phyloP scores from a whole-genome alignment of 2,113 vertebrate genomes.

The Phylloscopus whistleri region DNA sequence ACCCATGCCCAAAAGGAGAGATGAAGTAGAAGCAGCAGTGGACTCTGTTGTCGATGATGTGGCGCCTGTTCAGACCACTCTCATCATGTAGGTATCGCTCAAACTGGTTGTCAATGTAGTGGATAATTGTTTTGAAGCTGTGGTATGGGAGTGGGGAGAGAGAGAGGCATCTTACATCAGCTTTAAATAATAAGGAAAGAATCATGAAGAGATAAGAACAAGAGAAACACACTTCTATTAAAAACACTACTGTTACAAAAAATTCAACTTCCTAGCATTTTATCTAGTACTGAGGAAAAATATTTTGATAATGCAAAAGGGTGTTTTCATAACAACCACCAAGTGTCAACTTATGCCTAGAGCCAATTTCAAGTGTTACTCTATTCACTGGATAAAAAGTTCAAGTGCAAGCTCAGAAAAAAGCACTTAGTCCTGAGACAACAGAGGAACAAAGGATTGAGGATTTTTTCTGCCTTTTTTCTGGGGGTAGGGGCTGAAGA shows the following conservation, averaged over 20 bases:
- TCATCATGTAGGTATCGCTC: slow-evolving; percentile 87
- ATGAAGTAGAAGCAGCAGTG: slow-evolving; percentile 94
- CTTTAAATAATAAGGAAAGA: neutral
- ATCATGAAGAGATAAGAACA: neutral
- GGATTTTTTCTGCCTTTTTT: neutral
- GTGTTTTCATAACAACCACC: neutral
- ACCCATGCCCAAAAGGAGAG: slow-evolving; percentile 90
- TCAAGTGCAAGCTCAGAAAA: neutral
- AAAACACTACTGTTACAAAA: neutral
- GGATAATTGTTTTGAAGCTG: slow-evolving; percentile 91
- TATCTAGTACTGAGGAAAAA: neutral
- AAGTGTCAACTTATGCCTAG: neutral
- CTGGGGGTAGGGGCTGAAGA: neutral
- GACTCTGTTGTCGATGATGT: slow-evolving; percentile 88
- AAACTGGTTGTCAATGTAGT: slow-evolving; percentile 88
- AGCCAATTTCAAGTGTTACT: neutral
- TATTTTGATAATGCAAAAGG: neutral
- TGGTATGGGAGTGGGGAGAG: neutral
- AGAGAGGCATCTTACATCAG: neutral
- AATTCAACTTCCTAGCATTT: neutral
- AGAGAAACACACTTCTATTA: neutral
- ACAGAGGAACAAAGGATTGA: neutral
- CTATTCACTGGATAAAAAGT: neutral
- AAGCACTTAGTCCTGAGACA: neutral
- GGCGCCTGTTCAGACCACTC: slow-evolving; percentile 85